These are phyloP conservation scores for Erebia epiphron DNA, from an alignment of 2,888 invertebrate genomes.

Conservation along the genomic window DNA sequence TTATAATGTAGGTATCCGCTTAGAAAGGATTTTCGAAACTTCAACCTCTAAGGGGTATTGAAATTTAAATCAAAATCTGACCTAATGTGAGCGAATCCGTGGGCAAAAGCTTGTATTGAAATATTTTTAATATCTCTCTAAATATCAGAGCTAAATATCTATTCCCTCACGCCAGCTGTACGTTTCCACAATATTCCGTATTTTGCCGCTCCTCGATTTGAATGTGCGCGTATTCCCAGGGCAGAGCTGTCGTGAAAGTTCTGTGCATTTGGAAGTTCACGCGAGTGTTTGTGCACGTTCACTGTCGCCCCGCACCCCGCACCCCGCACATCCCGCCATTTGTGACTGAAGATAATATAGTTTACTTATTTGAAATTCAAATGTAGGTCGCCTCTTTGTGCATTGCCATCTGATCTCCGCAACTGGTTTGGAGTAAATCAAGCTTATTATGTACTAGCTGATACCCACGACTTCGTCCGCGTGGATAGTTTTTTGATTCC, in stretches of 20 bases:
- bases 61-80: too few relatives aligned
- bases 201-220: conserved; percentile 11
- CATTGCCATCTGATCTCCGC: neutral
- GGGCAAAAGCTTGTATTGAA: too few relatives aligned
- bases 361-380: conserved; percentile 15
- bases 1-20: too few relatives aligned
- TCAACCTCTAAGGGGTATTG: too few relatives aligned
- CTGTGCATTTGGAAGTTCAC: conserved; percentile 3
- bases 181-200: conserved; percentile 3
- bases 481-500: too few relatives aligned
- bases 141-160: neutral
- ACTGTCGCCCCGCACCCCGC: neutral
- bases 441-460: too few relatives aligned
- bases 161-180: neutral
- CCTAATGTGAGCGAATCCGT: too few relatives aligned
- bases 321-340: neutral
- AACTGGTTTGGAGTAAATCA: neutral
- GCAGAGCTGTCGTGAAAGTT: conserved; percentile 1
- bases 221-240: conserved; percentile 10
- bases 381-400: neutral
- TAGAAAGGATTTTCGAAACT: too few relatives aligned
- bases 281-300: conserved; percentile 5
- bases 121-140: neutral
- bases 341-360: neutral
- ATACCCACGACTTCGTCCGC: too few relatives aligned